Base-by-base conservation (phyloP, 1,140 invertebrate species). In the Pogonognathellus flavescens region DNA sequence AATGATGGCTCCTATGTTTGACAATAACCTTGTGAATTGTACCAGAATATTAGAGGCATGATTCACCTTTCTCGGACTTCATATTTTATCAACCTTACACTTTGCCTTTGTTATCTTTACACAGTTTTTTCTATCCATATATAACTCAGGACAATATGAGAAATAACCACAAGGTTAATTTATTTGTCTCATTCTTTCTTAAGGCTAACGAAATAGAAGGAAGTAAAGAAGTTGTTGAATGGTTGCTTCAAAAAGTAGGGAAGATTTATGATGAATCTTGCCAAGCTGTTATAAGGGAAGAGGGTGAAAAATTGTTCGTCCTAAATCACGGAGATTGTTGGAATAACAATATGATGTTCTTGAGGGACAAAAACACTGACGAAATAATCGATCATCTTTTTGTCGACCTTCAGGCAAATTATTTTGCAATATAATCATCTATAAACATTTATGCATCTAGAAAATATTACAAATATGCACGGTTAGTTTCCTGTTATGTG, bases 261-360 rank as follows among this genome's bases (percentile, higher is more conserved):
- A 72, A 72, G 41, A 13, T 16, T 0, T 72, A n/a, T 16, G 25
- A 16, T 41, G 11, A 14, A 16, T 13, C n/a, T 16, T 14, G 11
- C 13, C 11, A 72, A 49, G 5, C 7, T 8, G 41, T 49, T 0
- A 11, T n/a, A 5, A n/a, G 6, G 1, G 41, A 72, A 1, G 22
- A 22, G 1, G 25, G 6, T 41, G 66, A 72, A 16, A 41, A 14
- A 0, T 5, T 72, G 5, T 31, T 49, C 4, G 16, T n/a, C 16
- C 16, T 72, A 16, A 72, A 49, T 14, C 66, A 72, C 14, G 66
- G 66, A 10, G 70, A 76, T 16, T 76, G 70, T 31, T 76, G 70
- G 70, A 76, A 49, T 18, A 76, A 76, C 70, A 76, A 49, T 13
- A 72, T 72, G 66, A 72, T 72, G 66, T 72, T 72, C n/a, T 31